Conservation (phyloP, 2,113 vertebrate genomes). For the Cynocephalus volans region DNA sequence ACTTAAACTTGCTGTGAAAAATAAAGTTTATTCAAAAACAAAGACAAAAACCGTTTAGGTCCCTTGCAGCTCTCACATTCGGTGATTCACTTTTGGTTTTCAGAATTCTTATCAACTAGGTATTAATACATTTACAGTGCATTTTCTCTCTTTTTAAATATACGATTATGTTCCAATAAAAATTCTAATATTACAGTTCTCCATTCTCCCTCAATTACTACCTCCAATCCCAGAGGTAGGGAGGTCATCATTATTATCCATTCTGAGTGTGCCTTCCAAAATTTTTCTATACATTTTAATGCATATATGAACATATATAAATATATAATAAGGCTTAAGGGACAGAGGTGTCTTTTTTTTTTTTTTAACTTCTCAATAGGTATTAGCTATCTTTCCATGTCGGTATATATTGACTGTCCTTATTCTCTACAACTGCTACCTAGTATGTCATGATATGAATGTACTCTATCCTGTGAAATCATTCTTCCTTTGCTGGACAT, state of each 20-base stretch:
- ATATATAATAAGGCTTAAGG: neutral
- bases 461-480: neutral
- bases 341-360: neutral
- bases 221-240: neutral
- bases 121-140: neutral
- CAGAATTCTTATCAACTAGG: neutral
- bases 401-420: neutral
- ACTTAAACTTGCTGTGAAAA: neutral
- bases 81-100: slow-evolving; percentile 15
- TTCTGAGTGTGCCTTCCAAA: slow-evolving; percentile 13
- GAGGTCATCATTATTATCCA: neutral
- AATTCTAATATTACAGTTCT: neutral
- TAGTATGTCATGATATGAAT: neutral
- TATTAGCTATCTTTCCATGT: neutral
- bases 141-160: slow-evolving; percentile 20
- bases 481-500: neutral
- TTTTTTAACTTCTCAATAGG: neutral
- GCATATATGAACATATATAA: neutral
- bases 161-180: neutral
- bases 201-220: neutral
- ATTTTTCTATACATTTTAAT: slow-evolving; percentile 21
- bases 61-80: neutral
- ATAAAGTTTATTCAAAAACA: neutral
- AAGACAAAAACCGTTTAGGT: neutral
- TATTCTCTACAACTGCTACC: neutral